Evolutionary conservation across 2,113 vertebrate genomes (phyloP), one percentile per base, ranked within the genome.

Genomic region (rabbit (Oryctolagus cuniculus)): DNA sequence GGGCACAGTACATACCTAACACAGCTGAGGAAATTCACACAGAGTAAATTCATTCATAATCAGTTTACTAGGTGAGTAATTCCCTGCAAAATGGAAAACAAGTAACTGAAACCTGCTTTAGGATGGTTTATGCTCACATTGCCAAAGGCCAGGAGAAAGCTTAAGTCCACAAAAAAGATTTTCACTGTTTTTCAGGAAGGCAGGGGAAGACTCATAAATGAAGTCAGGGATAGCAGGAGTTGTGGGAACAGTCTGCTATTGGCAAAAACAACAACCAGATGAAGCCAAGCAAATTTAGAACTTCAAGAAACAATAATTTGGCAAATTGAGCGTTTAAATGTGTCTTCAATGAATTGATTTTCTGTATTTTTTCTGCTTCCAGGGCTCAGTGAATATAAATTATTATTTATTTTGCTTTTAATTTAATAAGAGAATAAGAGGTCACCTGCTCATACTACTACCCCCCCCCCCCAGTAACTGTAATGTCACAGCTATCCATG

Each of bases 341-440:
- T 34, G n/a, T 51, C 77, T 84, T 92, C 12, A 44, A 1, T 84
- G 79, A 89, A 72, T 44, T 38, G 16, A 61, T 73, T 36, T 66
- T 49, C 19, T 78, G 55, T 22, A 73, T n/a, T 21, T 27, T 31
- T 2, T 36, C 24, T 55, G 29, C 67, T 75, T 78, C 61, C 31
- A 38, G 67, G 10, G 49, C 24, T 91, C 25, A 77, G 36, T 88
- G 84, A 87, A 69, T 61, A 0, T 34, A 75, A 69, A 87, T 13
- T 82, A 81, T 55, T 34, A 34, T 61, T 80, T 66, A 53, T 90
- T 87, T 82, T 69, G 75, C 36, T 75, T 92, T 78, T 19, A 9
- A 88, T 51, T 92, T 63, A 83, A 10, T n/a, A 63, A 81, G 34
- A 63, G 24, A 38, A 81, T 25, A 61, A 22, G 51, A 25, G 12